These are phyloP conservation scores for Syngnathoides biaculeatus DNA, from an alignment of 2,113 vertebrate species.

Conservation along the genomic window DNA sequence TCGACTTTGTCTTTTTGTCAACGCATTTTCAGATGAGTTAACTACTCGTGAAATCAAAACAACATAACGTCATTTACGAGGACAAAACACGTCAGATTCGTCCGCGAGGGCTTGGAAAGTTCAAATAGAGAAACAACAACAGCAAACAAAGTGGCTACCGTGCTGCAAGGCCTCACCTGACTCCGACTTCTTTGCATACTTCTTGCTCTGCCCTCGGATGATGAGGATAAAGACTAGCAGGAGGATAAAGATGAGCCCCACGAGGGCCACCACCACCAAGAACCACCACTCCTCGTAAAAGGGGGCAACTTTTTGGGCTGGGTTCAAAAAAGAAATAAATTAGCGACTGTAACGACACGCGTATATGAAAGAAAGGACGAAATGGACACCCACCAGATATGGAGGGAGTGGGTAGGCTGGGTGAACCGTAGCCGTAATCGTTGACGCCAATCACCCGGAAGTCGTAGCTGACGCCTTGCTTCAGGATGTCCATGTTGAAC, in stretches of 20 bases:
- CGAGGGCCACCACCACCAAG: constrained; percentile 90
- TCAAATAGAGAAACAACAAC: not conserved
- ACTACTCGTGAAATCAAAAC: not conserved
- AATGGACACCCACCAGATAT: constrained; percentile 81
- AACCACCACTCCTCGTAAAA: constrained; percentile 99
- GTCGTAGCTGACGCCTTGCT: constrained; percentile 93
- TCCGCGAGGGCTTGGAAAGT: not conserved
- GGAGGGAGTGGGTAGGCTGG: constrained; percentile 88
- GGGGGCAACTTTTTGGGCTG: constrained; percentile 90
- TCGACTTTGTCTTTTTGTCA: constrained; percentile 1
- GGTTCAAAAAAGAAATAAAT: constrained; percentile 16
- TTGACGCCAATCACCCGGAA: constrained; percentile 95
- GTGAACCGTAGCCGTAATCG: constrained; percentile 91
- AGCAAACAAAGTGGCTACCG: not conserved
- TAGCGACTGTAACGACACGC: no score
- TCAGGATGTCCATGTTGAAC: constrained; percentile 92
- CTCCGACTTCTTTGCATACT: constrained; percentile 92
- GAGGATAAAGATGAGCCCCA: constrained; percentile 95
- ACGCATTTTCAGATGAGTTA: not conserved
- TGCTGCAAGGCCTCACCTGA: constrained; percentile 73
- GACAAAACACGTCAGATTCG: not conserved
- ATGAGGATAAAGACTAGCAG: constrained; percentile 93
- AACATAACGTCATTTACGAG: not conserved
- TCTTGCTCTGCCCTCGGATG: constrained; percentile 95
- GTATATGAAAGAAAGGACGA: constrained; percentile 1